Conservation (phyloP, 2,113 vertebrate genomes). For the Synchiropus splendidus region DNA sequence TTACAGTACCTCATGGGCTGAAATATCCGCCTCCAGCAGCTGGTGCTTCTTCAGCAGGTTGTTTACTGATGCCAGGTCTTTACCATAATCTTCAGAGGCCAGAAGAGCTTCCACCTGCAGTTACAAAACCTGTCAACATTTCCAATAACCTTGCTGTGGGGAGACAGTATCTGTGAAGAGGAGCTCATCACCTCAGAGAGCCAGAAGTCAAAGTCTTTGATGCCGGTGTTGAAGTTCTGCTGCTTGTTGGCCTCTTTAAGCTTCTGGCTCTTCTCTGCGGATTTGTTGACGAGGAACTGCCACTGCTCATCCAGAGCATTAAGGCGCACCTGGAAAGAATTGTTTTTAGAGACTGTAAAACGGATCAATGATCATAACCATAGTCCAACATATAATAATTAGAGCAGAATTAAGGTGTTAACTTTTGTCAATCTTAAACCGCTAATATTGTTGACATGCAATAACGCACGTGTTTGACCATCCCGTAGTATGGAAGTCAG, state of each 20-base stretch:
- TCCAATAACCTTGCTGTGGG: no score
- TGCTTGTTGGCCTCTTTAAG: constrained; percentile 97
- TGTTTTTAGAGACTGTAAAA: no score
- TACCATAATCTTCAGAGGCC: constrained; percentile 96
- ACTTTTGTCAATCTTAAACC: no score
- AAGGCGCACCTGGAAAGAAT: constrained; percentile 70
- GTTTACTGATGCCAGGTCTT: constrained; percentile 96
- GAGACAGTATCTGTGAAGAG: not conserved
- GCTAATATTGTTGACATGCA: no score
- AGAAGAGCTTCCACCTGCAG: constrained; percentile 90
- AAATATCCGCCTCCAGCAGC: constrained; percentile 93
- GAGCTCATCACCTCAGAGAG: constrained; percentile 80
- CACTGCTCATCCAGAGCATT: constrained; percentile 91
- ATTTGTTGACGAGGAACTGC: constrained; percentile 97
- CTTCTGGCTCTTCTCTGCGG: constrained; percentile 97
- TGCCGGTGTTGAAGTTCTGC: constrained; percentile 98
- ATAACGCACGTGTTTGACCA: no score
- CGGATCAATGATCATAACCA: no score
- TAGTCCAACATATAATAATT: no score
- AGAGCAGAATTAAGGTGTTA: no score
- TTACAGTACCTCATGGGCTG: constrained; percentile 87
- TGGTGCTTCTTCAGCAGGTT: constrained; percentile 98
- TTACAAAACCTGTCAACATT: not conserved
- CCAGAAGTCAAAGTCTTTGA: constrained; percentile 99
- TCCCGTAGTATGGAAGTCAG: no score